Evolutionary conservation across 1,140 invertebrate genomes (phyloP), one percentile per base, ranked within the genome.

Genomic region (Diplogasteroides magnus): DNA sequence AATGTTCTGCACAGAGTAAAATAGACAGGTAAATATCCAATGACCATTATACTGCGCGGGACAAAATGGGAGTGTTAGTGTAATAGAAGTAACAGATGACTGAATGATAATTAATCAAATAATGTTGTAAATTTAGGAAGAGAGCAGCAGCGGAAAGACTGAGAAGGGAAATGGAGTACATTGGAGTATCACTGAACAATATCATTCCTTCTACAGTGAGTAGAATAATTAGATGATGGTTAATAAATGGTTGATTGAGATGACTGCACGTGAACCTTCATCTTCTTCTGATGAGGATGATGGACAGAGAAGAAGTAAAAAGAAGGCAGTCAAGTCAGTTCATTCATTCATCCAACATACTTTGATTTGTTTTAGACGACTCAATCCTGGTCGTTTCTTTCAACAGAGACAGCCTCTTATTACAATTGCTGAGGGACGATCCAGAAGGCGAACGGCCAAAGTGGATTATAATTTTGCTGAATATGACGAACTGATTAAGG

Each of bases 391-490:
- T 23, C n/a, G 59, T 13, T 26, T 1, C 48, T 67, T 13, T 11
- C 61, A 23, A 62, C 31, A 15, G 68, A 27, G 26, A 19, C 57
- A 57, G 32, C 75, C 71, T 28, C 77, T 78, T 28, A 61, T 80
- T 37, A 81, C 78, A 15, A 81, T 80, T 56, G 78, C 78, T 6
- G 78, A 79, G 60, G 79, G 78, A 3, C 55, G 78, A 48, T 75
- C 72, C 1, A 55, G 79, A 37, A 70, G 78, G 60, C 31, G 64
- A 25, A 31, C 72, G 37, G 71, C 69, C n/a, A 73, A 74, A 68
- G 79, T 80, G 14, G 78, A 80, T 68, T 80, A 80, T 69, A 80
- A 80, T 25, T 80, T 80, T 65, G 61, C 62, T 14, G 76, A 77
- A 14, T 80, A 76, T 63, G 78, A 80, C 37, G 77, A 80, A 27